Conservation (phyloP, 2,888 invertebrate species). For the Meandrusa payeni region DNA sequence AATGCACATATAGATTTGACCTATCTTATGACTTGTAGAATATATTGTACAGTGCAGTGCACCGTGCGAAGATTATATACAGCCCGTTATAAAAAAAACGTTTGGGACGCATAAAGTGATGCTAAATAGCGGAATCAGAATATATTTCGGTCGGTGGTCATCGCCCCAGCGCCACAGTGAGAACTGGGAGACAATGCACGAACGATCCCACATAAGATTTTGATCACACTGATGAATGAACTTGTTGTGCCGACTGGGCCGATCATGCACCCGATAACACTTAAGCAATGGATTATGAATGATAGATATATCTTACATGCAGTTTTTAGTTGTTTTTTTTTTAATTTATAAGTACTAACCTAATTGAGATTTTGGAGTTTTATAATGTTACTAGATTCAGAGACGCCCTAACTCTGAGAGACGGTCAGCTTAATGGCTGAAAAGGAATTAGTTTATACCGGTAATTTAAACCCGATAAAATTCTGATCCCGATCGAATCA, state of each 20-base stretch:
- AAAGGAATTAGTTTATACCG: no score
- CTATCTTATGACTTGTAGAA: no score
- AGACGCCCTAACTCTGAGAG: no score
- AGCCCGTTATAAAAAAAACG: conserved; percentile 14
- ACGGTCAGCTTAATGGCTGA: no score
- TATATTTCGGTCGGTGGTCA: conserved; percentile 38
- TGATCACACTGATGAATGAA: conserved; percentile 50
- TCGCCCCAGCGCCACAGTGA: conserved; percentile 40
- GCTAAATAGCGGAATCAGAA: conserved; percentile 21
- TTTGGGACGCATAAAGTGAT: conserved; percentile 14
- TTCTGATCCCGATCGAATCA: no score
- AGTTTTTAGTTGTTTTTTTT: no score
- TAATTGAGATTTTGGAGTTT: no score
- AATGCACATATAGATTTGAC: no score
- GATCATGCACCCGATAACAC: conserved; percentile 44
- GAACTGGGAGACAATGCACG: conserved; percentile 45
- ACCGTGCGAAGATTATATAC: conserved; percentile 12
- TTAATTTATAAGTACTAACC: no score
- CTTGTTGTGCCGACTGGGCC: conserved; percentile 34
- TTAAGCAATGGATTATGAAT: conserved; percentile 51
- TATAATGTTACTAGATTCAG: no score
- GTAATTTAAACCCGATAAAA: no score
- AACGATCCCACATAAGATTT: conserved; percentile 48
- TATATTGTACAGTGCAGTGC: no score
- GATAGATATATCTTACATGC: conserved; percentile 29